These are phyloP conservation scores for Ctenodactylus gundi DNA, from an alignment of 2,113 vertebrate genomes.

Conservation along the genomic window DNA sequence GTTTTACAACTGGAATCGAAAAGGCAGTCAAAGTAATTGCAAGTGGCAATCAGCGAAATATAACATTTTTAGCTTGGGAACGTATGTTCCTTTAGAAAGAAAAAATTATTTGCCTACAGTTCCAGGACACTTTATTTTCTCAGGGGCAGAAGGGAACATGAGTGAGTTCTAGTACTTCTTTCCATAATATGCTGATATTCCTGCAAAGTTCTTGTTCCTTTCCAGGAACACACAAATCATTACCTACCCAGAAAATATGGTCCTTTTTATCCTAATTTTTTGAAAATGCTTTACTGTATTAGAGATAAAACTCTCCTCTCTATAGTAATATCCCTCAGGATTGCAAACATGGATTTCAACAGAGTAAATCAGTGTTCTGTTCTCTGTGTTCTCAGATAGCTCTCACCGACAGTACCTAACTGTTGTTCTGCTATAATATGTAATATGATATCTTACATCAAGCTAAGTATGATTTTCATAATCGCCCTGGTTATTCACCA, in stretches of 20 bases:
- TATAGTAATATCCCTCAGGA: background rate
- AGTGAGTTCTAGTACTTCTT: background rate
- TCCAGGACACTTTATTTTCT: constrained; percentile 13
- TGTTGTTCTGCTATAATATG: background rate
- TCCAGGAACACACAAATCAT: background rate
- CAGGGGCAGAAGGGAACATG: background rate
- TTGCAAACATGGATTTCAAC: background rate
- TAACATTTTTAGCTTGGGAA: constrained; percentile 52
- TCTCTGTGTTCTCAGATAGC: background rate
- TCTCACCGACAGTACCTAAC: background rate
- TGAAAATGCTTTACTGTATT: constrained; percentile 11
- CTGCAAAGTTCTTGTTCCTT: background rate
- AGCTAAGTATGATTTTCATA: background rate
- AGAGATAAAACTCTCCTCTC: constrained; percentile 23
- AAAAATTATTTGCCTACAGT: background rate
- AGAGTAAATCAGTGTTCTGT: background rate
- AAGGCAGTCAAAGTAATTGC: constrained; percentile 65
- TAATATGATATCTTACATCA: background rate
- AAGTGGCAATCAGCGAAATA: constrained; percentile 62
- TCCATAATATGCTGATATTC: background rate
- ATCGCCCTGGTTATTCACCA: background rate
- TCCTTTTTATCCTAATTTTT: background rate
- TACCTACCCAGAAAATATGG: background rate
- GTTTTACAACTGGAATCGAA: constrained; percentile 66
- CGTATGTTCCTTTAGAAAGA: constrained; percentile 51